A percentile compares a stretch with the other conserved stretches of the same genome.
Conservation (phyloP, 2,797 vertebrate genomes). For the Coilia nasus region DNA sequence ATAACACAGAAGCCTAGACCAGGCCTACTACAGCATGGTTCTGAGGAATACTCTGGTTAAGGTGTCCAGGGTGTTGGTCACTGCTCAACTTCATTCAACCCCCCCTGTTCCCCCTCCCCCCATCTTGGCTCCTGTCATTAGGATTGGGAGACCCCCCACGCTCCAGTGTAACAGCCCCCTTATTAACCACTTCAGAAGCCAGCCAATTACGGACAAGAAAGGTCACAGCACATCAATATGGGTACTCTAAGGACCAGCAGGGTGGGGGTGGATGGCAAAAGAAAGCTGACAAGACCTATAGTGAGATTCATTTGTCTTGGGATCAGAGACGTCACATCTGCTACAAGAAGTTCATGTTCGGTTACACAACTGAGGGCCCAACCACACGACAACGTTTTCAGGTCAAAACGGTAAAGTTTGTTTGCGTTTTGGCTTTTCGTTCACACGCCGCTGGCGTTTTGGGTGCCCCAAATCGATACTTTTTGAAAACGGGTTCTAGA, state of each 20-base stretch:
- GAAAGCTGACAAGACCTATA: too few species aligned
- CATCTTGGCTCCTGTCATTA: constrained; percentile 58
- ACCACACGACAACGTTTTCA: too few species aligned
- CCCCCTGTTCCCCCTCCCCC: background rate
- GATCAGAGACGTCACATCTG: too few species aligned
- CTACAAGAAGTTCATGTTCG: too few species aligned
- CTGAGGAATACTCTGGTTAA: constrained; percentile 52
- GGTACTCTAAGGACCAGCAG: constrained; percentile 31
- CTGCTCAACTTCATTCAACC: constrained; percentile 1
- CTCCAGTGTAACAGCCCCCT: constrained; percentile 60
- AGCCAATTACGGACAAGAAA: constrained; percentile 81
- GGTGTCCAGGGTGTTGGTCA: background rate
- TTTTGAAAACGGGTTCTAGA: too few species aligned
- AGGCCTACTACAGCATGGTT: constrained; percentile 38
- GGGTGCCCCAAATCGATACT: too few species aligned
- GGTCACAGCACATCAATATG: constrained; percentile 76
- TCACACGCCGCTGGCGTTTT: too few species aligned
- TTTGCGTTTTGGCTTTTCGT: too few species aligned
- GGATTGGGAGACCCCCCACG: constrained; percentile 69
- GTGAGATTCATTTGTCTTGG: too few species aligned
- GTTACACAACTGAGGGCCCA: too few species aligned
- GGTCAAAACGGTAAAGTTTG: too few species aligned
- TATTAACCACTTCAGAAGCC: constrained; percentile 72
- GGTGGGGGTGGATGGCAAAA: background rate
- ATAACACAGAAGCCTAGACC: too few species aligned